Percentiles rank a stretch among this genome's conserved stretches.
phyloP scores from a whole-genome alignment of 2,113 vertebrate species.

The Caloenas nicobarica region DNA sequence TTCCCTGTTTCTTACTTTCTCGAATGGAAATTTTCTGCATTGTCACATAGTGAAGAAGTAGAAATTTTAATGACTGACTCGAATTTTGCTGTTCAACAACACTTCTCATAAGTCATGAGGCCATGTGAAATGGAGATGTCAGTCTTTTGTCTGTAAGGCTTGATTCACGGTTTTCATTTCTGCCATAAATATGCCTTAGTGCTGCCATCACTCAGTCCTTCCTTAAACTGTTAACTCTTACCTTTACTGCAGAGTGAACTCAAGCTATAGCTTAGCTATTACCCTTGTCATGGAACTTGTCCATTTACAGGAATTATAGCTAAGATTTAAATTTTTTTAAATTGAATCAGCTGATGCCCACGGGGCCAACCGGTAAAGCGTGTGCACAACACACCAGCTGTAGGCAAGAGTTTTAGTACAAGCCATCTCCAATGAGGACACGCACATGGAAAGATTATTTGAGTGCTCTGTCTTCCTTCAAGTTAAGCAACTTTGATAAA shows the following conservation, averaged over 20 bases:
- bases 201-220: background rate
- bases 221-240: background rate
- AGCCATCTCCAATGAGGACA: background rate
- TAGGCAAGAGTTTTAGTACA: background rate
- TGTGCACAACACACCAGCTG: background rate
- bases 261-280: background rate
- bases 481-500: background rate
- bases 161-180: background rate
- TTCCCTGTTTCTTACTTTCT: background rate
- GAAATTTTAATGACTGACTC: background rate
- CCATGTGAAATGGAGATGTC: background rate
- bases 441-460: background rate
- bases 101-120: background rate
- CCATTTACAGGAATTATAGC: background rate
- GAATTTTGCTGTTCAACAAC: background rate
- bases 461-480: background rate
- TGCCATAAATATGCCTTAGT: background rate
- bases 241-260: background rate
- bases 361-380: background rate
- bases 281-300: background rate
- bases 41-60: background rate
- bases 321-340: background rate
- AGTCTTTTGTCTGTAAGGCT: background rate
- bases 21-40: background rate
- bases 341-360: background rate